Percentiles rank a stretch among this genome's conserved stretches.
phyloP scores from a whole-genome alignment of 2,113 vertebrate genomes.

The Archocentrus centrarchus region DNA sequence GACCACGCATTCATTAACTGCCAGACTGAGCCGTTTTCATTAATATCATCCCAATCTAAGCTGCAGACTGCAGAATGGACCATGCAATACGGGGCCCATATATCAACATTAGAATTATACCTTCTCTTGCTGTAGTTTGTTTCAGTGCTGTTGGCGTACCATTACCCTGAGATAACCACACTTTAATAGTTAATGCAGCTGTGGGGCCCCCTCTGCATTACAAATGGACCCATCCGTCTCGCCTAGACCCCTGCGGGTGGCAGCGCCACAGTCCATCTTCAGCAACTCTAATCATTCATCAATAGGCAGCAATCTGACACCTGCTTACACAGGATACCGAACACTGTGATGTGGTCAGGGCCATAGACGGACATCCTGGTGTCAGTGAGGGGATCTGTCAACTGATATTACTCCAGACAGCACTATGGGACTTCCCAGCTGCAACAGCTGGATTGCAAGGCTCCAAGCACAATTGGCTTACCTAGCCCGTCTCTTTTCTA shows the following conservation, averaged over 20 bases:
- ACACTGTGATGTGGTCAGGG: conserved; percentile 66
- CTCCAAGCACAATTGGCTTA: conserved; percentile 16
- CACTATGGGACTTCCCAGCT: conserved; percentile 22
- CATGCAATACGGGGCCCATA: conserved; percentile 20
- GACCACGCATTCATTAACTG: not conserved
- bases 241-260: conserved; percentile 65
- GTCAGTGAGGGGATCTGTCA: conserved; percentile 66
- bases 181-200: conserved; percentile 82
- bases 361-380: conserved; percentile 73
- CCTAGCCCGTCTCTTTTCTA: not conserved
- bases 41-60: conserved; percentile 15
- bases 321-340: conserved; percentile 53
- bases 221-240: conserved; percentile 77
- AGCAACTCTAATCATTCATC: conserved; percentile 77
- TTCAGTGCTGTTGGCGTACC: conserved; percentile 61
- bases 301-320: conserved; percentile 73
- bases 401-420: conserved; percentile 65
- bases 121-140: conserved; percentile 48
- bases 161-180: conserved; percentile 78
- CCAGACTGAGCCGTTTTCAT: conserved; percentile 4
- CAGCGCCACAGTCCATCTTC: conserved; percentile 56
- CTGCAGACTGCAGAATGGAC: conserved; percentile 26
- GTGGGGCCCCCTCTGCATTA: conserved; percentile 72
- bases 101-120: conserved; percentile 50
- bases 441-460: conserved; percentile 54